Conservation (phyloP, 2,113 vertebrate species). For the Neolamprologus cancellatus region DNA sequence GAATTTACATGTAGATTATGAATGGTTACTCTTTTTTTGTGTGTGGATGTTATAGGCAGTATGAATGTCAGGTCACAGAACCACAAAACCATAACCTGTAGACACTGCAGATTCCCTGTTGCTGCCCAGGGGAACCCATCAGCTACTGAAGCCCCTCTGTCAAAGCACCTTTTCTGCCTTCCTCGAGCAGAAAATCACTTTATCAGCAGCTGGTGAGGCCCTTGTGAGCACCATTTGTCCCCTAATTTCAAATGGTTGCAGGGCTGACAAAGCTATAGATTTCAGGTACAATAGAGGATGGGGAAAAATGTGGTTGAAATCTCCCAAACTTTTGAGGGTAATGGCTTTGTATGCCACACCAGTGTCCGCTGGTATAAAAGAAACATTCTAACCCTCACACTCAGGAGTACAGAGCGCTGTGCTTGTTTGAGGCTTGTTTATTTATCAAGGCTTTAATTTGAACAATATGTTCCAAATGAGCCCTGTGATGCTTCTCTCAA, state of each 20-base stretch:
- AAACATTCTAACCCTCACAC: neutral
- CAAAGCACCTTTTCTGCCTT: neutral
- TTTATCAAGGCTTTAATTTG: slow-evolving; percentile 61
- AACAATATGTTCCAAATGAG: slow-evolving; percentile 66
- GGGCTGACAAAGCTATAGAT: slow-evolving; percentile 10
- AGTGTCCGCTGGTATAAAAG: neutral
- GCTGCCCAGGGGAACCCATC: slow-evolving; percentile 18
- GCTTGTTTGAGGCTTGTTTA: slow-evolving; percentile 48
- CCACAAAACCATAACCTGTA: neutral
- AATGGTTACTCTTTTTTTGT: neutral
- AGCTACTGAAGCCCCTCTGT: slow-evolving; percentile 22
- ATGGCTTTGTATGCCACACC: neutral
- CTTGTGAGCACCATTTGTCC: slow-evolving; percentile 35
- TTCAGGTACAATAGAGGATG: neutral
- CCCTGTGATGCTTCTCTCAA: slow-evolving; percentile 49
- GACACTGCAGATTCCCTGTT: slow-evolving; percentile 2
- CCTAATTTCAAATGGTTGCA: slow-evolving; percentile 25
- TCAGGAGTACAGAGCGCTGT: neutral
- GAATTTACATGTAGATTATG: neutral
- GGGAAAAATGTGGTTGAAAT: neutral
- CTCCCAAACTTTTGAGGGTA: neutral
- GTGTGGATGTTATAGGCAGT: neutral
- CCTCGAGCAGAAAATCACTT: slow-evolving; percentile 26
- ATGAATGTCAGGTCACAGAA: neutral
- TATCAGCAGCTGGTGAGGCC: slow-evolving; percentile 29